These are phyloP conservation scores for Cryptocheilus praepositus DNA, from an alignment of 2,888 invertebrate genomes.

Conservation along the genomic window DNA sequence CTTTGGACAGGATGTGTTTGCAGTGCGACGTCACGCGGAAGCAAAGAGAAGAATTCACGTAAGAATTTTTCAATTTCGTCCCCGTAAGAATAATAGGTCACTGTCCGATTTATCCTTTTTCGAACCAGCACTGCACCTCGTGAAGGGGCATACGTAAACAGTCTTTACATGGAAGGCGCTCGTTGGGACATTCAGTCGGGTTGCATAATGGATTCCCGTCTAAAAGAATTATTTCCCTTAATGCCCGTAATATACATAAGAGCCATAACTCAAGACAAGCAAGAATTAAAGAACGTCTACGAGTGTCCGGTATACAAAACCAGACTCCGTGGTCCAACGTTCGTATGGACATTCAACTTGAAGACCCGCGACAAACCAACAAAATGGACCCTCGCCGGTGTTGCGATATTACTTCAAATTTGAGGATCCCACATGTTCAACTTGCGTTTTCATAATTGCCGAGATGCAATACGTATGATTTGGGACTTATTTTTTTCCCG, in stretches of 20 bases:
- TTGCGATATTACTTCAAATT: slow-evolving; percentile 91
- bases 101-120: not conserved
- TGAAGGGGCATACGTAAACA: slow-evolving; percentile 93
- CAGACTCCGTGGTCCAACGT: slow-evolving; percentile 90
- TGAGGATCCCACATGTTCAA: slow-evolving; percentile 64
- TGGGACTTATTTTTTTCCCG: too few relatives aligned
- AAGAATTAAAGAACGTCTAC: slow-evolving; percentile 90
- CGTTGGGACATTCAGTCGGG: slow-evolving; percentile 90
- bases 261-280: slow-evolving; percentile 91
- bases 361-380: slow-evolving; percentile 91
- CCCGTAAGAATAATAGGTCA: not conserved
- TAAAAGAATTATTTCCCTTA: slow-evolving; percentile 92
- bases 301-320: slow-evolving; percentile 97
- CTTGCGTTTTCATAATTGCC: too few relatives aligned
- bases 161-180: slow-evolving; percentile 95
- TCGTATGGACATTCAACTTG: slow-evolving; percentile 96
- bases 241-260: slow-evolving; percentile 94
- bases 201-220: slow-evolving; percentile 87
- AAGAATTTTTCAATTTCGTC: slow-evolving; percentile 55
- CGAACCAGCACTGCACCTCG: slow-evolving; percentile 82
- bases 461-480: too few relatives aligned
- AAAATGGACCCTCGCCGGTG: slow-evolving; percentile 95
- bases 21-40: slow-evolving; percentile 97
- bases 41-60: slow-evolving; percentile 88
- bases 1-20: slow-evolving; percentile 95